These are phyloP conservation scores for Tricholauxania praeusta DNA, from an alignment of 2,888 invertebrate species.

Conservation along the genomic window DNA sequence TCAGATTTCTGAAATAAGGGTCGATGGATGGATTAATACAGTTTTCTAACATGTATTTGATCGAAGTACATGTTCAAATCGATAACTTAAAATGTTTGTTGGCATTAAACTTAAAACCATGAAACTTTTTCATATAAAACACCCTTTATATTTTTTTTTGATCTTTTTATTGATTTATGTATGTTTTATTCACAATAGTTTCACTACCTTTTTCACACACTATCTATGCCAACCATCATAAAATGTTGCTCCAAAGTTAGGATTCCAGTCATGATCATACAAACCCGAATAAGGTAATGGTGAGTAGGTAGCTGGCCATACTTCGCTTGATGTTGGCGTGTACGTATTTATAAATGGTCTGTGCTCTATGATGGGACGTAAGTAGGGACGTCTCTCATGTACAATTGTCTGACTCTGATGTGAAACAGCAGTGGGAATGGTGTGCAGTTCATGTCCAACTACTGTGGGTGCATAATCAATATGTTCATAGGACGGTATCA, in stretches of 20 bases:
- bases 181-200: too few species aligned
- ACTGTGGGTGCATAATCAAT: slow-evolving; percentile 59
- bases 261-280: slow-evolving; percentile 52
- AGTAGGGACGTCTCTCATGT: slow-evolving; percentile 64
- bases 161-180: too few species aligned
- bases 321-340: slow-evolving; percentile 27
- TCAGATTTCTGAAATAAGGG: too few species aligned
- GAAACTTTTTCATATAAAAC: slow-evolving; percentile 5
- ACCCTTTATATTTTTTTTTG: too few species aligned
- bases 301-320: slow-evolving; percentile 33
- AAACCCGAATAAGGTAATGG: slow-evolving; percentile 50
- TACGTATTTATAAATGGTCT: slow-evolving; percentile 29
- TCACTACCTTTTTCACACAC: too few species aligned
- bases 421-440: slow-evolving; percentile 61
- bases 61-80: too few species aligned
- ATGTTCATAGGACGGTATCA: slow-evolving; percentile 52
- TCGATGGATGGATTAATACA: too few species aligned
- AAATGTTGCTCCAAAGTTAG: slow-evolving; percentile 42
- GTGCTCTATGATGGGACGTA: slow-evolving; percentile 59
- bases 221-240: slow-evolving; percentile 45
- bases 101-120: too few species aligned
- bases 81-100: too few species aligned
- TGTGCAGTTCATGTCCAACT: slow-evolving; percentile 57
- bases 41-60: too few species aligned
- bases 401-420: slow-evolving; percentile 66